phyloP scores from a whole-genome alignment of 2,888 invertebrate genomes.

The Lapara coniferarum region DNA sequence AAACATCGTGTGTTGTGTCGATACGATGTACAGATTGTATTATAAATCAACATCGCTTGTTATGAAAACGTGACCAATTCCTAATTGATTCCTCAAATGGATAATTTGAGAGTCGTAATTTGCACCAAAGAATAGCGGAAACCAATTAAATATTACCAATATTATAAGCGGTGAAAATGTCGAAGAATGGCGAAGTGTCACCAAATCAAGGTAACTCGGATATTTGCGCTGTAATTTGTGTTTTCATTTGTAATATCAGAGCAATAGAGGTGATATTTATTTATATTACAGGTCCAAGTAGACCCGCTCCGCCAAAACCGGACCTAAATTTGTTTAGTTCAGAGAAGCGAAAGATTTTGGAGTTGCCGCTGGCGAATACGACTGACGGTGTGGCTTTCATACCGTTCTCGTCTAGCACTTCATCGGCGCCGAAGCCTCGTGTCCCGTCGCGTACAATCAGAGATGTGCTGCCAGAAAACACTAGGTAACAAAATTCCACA shows the following conservation, averaged over 20 bases:
- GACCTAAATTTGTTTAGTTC: slow-evolving; percentile 74
- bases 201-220: slow-evolving; percentile 82
- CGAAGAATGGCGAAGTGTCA: slow-evolving; percentile 88
- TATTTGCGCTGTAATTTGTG: slow-evolving; percentile 28
- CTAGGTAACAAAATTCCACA: slow-evolving; percentile 57
- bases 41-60: slow-evolving; percentile 23
- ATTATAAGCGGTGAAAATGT: slow-evolving; percentile 81
- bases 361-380: slow-evolving; percentile 81
- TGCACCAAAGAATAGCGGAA: slow-evolving; percentile 63
- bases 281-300: slow-evolving; percentile 68
- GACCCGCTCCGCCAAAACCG: slow-evolving; percentile 73
- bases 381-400: slow-evolving; percentile 80
- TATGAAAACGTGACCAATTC: slow-evolving; percentile 54
- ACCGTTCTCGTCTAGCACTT: slow-evolving; percentile 70
- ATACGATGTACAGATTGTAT: slow-evolving; percentile 29
- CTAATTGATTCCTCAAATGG: slow-evolving; percentile 65
- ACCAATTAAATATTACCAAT: slow-evolving; percentile 43
- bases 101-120: slow-evolving; percentile 56
- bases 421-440: slow-evolving; percentile 61
- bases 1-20: slow-evolving; percentile 27
- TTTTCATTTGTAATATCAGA: slow-evolving; percentile 22
- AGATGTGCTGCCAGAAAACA: slow-evolving; percentile 77
- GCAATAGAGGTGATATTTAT: background rate
- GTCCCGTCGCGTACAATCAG: slow-evolving; percentile 73
- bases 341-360: slow-evolving; percentile 84